These are phyloP conservation scores for Catonia carolina DNA, from an alignment of 2,888 invertebrate genomes.

Conservation along the genomic window DNA sequence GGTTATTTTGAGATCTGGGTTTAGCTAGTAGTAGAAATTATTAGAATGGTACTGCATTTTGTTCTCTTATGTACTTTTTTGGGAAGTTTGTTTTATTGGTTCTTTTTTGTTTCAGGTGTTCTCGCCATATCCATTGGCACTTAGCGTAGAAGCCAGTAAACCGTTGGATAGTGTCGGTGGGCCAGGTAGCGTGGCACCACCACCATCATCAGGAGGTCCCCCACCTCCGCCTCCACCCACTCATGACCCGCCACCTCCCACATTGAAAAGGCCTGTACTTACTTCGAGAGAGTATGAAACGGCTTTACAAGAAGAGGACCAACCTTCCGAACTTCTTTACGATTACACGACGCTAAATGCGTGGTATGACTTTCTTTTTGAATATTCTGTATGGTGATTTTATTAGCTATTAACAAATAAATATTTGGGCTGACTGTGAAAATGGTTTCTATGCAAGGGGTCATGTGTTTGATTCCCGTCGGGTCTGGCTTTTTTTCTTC, in stretches of 20 bases:
- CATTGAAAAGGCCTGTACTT: conserved; percentile 68
- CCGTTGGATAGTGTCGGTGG: conserved; percentile 41
- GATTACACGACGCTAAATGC: conserved; percentile 79
- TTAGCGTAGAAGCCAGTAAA: conserved; percentile 37
- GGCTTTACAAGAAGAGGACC: conserved; percentile 65
- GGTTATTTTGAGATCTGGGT: no score
- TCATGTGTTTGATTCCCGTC: no score
- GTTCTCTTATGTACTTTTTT: no score
- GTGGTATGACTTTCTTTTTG: conserved; percentile 64
- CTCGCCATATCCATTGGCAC: conserved; percentile 46
- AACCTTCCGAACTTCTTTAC: conserved; percentile 73
- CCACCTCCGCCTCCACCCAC: conserved; percentile 45
- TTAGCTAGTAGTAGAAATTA: no score
- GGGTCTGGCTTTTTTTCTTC: no score
- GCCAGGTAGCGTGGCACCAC: conserved; percentile 40
- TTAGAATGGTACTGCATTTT: no score
- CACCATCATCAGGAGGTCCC: conserved; percentile 30
- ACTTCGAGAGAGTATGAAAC: conserved; percentile 71
- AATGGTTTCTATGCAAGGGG: background rate
- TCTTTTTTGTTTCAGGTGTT: conserved; percentile 32
- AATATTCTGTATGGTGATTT: background rate
- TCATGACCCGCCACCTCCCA: conserved; percentile 48
- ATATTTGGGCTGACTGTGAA: background rate
- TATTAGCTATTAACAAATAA: conserved; percentile 24
- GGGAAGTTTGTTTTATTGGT: no score